These are phyloP conservation scores for Schlechtendalia chinensis DNA, from an alignment of 1,140 invertebrate genomes.

Conservation along the genomic window DNA sequence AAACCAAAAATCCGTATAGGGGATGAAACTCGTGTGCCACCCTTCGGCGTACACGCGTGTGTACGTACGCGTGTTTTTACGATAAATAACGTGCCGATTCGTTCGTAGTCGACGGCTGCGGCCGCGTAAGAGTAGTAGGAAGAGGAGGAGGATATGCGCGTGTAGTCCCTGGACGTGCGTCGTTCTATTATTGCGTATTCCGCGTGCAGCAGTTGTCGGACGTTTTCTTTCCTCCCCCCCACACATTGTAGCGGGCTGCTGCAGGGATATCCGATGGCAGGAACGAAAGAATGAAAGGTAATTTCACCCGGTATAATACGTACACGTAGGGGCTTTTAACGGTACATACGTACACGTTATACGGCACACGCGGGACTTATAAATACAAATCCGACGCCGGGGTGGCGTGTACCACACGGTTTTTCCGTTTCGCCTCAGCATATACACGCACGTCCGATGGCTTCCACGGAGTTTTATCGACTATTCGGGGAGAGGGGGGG, in stretches of 20 bases:
- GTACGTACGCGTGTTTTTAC: not conserved
- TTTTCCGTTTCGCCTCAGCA: not conserved
- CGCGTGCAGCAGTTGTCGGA: not conserved
- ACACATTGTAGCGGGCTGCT: no score
- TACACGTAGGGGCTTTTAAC: not conserved
- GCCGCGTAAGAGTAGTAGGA: no score
- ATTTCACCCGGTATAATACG: not conserved
- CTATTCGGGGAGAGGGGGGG: no score
- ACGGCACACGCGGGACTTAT: no score
- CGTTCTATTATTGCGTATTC: no score
- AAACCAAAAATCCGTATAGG: not conserved
- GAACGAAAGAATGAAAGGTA: not conserved
- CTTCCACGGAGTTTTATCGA: no score
- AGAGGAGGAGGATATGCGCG: no score
- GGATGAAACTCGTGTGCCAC: not conserved
- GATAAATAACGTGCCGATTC: constrained; percentile 22
- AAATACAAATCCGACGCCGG: no score
- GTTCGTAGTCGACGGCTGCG: not conserved
- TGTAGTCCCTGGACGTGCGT: not conserved
- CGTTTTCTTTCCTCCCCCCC: not conserved
- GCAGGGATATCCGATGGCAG: not conserved
- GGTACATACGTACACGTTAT: not conserved
- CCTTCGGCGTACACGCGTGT: not conserved
- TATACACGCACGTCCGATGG: not conserved
- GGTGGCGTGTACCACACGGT: no score